phyloP scores from a whole-genome alignment of 2,113 vertebrate genomes.

The Taxidea taxus region DNA sequence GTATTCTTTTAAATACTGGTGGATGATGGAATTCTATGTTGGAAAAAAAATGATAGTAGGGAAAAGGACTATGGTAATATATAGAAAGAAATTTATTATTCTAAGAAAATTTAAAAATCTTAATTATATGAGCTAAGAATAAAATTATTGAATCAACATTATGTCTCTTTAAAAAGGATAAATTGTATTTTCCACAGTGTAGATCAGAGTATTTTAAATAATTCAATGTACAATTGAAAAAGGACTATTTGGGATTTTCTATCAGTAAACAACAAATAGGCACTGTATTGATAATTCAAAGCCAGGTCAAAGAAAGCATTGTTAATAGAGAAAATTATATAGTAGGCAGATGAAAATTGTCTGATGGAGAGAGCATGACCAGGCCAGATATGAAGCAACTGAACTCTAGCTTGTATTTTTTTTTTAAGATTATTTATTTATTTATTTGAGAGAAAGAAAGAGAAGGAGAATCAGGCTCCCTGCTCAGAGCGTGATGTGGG shows the following conservation, averaged over 20 bases:
- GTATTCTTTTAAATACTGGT: background rate
- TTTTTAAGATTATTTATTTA: background rate
- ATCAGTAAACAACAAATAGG: background rate
- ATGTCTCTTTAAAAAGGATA: background rate
- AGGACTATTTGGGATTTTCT: background rate
- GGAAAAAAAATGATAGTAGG: background rate
- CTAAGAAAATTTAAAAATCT: background rate
- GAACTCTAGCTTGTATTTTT: background rate
- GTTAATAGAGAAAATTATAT: background rate
- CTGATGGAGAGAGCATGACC: background rate
- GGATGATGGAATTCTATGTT: background rate
- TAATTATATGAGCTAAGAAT: background rate
- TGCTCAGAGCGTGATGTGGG: background rate
- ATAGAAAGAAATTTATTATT: background rate
- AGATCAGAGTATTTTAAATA: background rate
- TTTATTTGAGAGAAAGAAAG: background rate
- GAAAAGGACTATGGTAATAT: background rate
- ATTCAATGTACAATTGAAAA: background rate
- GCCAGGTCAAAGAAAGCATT: background rate
- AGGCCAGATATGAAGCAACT: background rate
- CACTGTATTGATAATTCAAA: background rate
- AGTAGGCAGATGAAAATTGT: background rate
- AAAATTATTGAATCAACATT: background rate
- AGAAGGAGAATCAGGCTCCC: background rate
- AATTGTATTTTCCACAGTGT: background rate